phyloP scores from a whole-genome alignment of 1,140 invertebrate species.

The Panulirus ornatus region DNA sequence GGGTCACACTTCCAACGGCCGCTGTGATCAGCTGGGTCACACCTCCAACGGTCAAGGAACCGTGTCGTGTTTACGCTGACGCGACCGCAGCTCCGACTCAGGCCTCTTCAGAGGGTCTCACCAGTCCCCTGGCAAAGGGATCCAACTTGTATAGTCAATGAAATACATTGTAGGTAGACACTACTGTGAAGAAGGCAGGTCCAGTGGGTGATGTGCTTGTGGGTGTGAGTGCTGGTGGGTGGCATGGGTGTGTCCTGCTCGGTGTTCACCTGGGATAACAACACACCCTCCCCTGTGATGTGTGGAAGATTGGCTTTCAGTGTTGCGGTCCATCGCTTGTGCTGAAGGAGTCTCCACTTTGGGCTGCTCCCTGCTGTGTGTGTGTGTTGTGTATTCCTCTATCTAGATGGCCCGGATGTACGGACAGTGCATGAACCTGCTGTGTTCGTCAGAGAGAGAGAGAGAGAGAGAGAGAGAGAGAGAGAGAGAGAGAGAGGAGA shows the following conservation, averaged over 20 bases:
- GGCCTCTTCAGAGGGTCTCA: no score
- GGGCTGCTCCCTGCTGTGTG: not conserved
- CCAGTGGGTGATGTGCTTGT: no score
- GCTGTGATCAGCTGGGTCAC: no score
- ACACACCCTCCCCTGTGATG: not conserved
- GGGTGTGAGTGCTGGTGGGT: no score
- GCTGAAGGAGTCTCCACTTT: not conserved
- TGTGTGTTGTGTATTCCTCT: not conserved
- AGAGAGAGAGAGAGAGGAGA: slow-evolving; percentile 29
- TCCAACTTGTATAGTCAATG: no score
- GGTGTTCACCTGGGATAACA: not conserved
- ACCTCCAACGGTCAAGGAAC: no score
- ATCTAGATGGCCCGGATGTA: not conserved
- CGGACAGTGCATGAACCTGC: not conserved
- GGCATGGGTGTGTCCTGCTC: not conserved
- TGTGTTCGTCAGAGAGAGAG: not conserved
- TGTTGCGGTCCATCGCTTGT: not conserved
- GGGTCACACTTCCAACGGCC: no score
- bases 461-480: slow-evolving; percentile 38
- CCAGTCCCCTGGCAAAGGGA: no score
- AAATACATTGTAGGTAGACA: no score
- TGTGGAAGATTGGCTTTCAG: not conserved
- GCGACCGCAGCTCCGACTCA: no score
- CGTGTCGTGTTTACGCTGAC: no score
- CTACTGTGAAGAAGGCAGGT: no score